A percentile compares a stretch with the other conserved stretches of the same genome.
Evolutionary conservation across 2,888 invertebrate species (phyloP).

Genomic region (Drosophila mulleri): DNA sequence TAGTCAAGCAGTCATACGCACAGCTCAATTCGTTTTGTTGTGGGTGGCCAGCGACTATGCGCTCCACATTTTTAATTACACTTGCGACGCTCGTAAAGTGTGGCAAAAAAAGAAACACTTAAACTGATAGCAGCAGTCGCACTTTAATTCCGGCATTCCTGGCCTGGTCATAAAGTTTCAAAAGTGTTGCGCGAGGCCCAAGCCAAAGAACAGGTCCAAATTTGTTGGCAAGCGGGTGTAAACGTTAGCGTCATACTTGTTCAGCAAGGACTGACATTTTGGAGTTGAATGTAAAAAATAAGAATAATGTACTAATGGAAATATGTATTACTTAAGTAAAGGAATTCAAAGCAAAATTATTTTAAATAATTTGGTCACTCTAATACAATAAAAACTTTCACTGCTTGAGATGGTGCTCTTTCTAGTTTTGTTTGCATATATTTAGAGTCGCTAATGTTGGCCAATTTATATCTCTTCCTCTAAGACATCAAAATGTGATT

Average conservation of each 20-base stretch:
- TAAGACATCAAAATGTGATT: too few species aligned
- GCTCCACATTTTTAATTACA: conserved; percentile 45
- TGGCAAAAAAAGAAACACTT: conserved; percentile 14
- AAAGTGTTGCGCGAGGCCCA: background rate
- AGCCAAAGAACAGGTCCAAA: background rate
- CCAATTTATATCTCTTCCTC: too few species aligned
- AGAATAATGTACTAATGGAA: background rate
- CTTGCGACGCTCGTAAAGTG: conserved; percentile 31
- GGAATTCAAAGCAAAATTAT: too few species aligned
- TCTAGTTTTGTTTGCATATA: too few species aligned
- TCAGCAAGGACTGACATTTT: background rate
- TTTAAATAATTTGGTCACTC: too few species aligned
- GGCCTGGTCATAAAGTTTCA: conserved; percentile 22
- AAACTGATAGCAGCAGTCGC: conserved; percentile 33
- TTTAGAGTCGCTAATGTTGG: too few species aligned
- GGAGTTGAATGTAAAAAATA: too few species aligned
- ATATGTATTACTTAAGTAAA: background rate
- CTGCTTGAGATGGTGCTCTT: too few species aligned
- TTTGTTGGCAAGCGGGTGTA: background rate
- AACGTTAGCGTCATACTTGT: background rate
- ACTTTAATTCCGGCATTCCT: conserved; percentile 24
- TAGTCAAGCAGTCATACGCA: conserved; percentile 25
- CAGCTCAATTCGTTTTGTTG: conserved; percentile 17
- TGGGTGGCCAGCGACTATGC: conserved; percentile 20
- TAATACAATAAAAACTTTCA: too few species aligned